Conservation (phyloP, 2,888 invertebrate genomes). For the Dione juno region DNA sequence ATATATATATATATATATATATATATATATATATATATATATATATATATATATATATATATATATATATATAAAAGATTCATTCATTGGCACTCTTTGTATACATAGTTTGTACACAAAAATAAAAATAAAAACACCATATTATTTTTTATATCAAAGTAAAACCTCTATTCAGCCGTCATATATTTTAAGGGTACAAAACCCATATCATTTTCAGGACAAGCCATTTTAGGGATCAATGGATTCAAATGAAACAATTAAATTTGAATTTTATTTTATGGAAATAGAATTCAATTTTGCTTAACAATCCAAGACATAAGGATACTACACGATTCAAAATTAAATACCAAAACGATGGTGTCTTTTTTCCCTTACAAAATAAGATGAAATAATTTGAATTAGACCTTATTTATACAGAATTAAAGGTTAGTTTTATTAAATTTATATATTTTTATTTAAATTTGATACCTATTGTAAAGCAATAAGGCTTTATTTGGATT, state of each 20-base stretch:
- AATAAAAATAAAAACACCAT: too few relatives aligned
- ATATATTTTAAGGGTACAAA: slow-evolving; percentile 20
- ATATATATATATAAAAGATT: too few relatives aligned
- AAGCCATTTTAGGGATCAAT: slow-evolving; percentile 22
- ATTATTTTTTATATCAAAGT: slow-evolving; percentile 12
- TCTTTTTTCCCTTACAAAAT: slow-evolving; percentile 34
- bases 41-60: neutral
- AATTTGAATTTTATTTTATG: neutral
- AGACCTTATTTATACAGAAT: neutral
- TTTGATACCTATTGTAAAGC: neutral
- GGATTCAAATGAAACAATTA: neutral
- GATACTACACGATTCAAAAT: slow-evolving; percentile 27
- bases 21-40: too few relatives aligned
- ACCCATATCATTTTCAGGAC: slow-evolving; percentile 24
- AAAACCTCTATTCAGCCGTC: slow-evolving; percentile 7
- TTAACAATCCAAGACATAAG: neutral
- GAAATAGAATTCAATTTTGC: neutral
- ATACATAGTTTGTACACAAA: too few relatives aligned
- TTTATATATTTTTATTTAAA: neutral
- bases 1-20: too few relatives aligned
- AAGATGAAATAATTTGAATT: slow-evolving; percentile 14
- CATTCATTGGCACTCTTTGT: too few relatives aligned
- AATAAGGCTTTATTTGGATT: slow-evolving; percentile 2
- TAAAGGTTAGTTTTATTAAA: neutral
- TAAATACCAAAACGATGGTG: slow-evolving; percentile 33